Conservation (phyloP, 2,113 vertebrate genomes). For the Semicossyphus pulcher region DNA sequence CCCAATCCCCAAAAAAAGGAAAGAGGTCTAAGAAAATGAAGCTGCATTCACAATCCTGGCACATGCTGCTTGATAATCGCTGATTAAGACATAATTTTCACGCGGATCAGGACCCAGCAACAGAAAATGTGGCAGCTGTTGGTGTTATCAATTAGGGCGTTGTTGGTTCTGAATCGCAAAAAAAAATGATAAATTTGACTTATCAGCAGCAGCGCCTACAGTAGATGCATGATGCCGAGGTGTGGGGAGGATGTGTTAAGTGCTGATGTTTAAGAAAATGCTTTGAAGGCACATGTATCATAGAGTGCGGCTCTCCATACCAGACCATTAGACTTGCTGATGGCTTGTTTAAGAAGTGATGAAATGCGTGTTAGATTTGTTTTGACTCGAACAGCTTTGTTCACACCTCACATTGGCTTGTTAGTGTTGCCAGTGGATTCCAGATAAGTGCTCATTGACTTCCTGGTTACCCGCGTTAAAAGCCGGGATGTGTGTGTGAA, state of each 20-base stretch:
- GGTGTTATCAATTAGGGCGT: slow-evolving; percentile 62
- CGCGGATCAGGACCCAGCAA: slow-evolving; percentile 31
- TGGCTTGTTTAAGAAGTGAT: slow-evolving; percentile 78
- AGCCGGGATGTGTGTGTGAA: slow-evolving; percentile 23
- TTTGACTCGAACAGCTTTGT: slow-evolving; percentile 76
- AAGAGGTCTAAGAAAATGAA: slow-evolving; percentile 39
- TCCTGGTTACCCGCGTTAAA: slow-evolving; percentile 41
- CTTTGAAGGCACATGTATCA: slow-evolving; percentile 76
- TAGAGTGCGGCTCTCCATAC: slow-evolving; percentile 48
- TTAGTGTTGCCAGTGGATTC: slow-evolving; percentile 60
- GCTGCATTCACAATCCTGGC: slow-evolving; percentile 49
- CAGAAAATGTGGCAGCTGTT: slow-evolving; percentile 50
- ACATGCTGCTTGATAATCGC: slow-evolving; percentile 59
- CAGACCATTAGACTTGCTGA: slow-evolving; percentile 76
- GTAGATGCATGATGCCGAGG: slow-evolving; percentile 42
- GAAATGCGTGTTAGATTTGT: slow-evolving; percentile 72
- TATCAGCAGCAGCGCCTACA: slow-evolving; percentile 59
- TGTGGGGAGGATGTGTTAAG: slow-evolving; percentile 64
- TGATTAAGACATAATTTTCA: slow-evolving; percentile 65
- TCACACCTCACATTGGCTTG: slow-evolving; percentile 64
- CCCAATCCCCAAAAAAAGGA: slow-evolving; percentile 28
- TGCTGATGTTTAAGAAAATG: slow-evolving; percentile 80
- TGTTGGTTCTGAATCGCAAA: slow-evolving; percentile 53
- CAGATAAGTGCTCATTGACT: slow-evolving; percentile 61
- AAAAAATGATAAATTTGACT: slow-evolving; percentile 64